phyloP scores from a whole-genome alignment of 2,797 vertebrate genomes.

The Melanotaenia nigrans region DNA sequence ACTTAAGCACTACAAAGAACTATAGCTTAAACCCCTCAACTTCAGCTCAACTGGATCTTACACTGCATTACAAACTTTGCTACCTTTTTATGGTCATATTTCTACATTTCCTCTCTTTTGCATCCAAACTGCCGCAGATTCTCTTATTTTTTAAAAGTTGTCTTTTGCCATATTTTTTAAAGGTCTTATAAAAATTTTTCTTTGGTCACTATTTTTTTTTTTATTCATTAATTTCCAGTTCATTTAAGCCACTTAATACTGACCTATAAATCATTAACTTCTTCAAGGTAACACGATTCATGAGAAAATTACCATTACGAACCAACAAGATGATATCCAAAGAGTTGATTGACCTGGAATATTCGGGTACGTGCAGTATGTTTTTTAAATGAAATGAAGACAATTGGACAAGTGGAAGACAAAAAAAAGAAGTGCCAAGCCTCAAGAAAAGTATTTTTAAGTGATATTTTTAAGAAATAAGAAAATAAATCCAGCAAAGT shows the following conservation, averaged over 20 bases:
- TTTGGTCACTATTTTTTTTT: background rate
- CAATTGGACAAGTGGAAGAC: background rate
- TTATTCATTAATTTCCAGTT: background rate
- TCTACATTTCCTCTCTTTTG: background rate
- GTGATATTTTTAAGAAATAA: background rate
- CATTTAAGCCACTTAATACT: background rate
- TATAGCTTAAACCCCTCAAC: background rate
- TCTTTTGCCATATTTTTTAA: background rate
- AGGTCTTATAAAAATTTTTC: background rate
- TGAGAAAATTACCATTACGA: background rate
- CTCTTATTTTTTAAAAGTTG: background rate
- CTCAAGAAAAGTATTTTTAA: too few relatives aligned
- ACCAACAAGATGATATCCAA: background rate
- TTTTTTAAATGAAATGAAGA: too few relatives aligned
- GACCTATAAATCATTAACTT: background rate
- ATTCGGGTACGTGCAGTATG: too few relatives aligned
- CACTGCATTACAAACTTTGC: slow-evolving; percentile 13
- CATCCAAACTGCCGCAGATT: background rate
- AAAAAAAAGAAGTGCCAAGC: background rate
- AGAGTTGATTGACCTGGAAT: background rate
- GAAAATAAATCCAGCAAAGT: too few relatives aligned
- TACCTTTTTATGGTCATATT: background rate
- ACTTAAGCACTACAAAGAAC: background rate
- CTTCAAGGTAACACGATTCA: background rate
- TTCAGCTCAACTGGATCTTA: background rate